These are phyloP conservation scores for Limnephilus lunatus DNA, from an alignment of 2,888 invertebrate genomes.

Conservation along the genomic window DNA sequence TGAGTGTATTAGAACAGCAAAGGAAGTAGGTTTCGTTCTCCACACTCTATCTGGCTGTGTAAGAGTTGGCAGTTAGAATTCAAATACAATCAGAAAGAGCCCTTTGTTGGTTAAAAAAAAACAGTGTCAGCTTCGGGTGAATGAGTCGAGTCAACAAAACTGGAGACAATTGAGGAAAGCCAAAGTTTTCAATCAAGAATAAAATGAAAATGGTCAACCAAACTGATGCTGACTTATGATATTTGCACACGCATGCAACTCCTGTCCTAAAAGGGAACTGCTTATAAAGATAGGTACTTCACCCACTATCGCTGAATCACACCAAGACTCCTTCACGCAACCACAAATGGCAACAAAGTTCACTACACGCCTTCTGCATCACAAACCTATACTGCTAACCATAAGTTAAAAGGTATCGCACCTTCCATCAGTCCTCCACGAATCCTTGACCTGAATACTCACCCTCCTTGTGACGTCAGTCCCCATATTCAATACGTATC, in stretches of 20 bases:
- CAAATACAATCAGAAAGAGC: not conserved
- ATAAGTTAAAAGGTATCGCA: not conserved
- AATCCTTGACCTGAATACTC: not conserved
- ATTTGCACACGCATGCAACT: not conserved
- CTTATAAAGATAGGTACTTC: not conserved
- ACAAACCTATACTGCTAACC: not conserved
- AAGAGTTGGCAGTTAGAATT: not conserved
- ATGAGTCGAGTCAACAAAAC: not conserved
- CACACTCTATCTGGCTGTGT: not conserved
- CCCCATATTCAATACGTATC: not conserved
- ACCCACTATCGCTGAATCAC: not conserved
- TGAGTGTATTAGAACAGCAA: not conserved
- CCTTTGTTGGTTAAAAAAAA: not conserved
- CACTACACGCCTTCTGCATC: not conserved
- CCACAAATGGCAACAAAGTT: not conserved
- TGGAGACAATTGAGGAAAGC: not conserved
- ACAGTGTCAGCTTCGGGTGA: not conserved
- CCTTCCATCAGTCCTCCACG: not conserved
- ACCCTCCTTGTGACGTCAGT: not conserved
- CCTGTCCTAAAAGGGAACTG: not conserved
- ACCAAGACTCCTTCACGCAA: not conserved
- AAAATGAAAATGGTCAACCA: no score
- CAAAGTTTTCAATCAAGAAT: not conserved
- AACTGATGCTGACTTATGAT: not conserved
- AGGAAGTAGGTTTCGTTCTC: not conserved